Evolutionary conservation across 2,113 vertebrate species (phyloP), one percentile per base, ranked within the genome.

Genomic region (Sarotherodon lohbergeri): DNA sequence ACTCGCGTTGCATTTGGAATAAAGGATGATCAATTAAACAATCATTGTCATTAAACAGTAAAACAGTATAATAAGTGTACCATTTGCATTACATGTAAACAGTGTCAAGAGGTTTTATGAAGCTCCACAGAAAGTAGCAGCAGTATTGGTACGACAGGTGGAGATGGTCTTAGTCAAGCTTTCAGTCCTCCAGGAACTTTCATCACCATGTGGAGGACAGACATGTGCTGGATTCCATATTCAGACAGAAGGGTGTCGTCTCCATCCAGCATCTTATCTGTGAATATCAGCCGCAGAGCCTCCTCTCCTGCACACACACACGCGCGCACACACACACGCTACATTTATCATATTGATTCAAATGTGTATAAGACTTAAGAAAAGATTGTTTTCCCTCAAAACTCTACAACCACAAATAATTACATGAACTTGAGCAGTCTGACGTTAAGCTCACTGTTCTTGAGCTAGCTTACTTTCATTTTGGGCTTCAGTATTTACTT

Each of bases 181-280:
- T 2, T 3, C 32, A 46, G 36, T 41, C 95, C 95, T 54, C 95
- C 95, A 9, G 88, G 88, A 54, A 96, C 66, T 19, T 1, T 90
- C 2, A 96, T 0, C 10, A 93, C 88, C 41, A 95, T 3, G 0
- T 83, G 82, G 81, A 95, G 55, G 24, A 84, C 16, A 0, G 95
- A 95, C 90, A 80, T 52, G 90, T 94, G 57, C 76, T 95, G 93
- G 78, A 95, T 76, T 7, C 94, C 93, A 32, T 90, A 94, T 0
- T 5, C n/a, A 5, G 90, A 88, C 80, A 95, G 86, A 46, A 32
- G 29, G 2, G 4, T 4, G 0, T 7, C 1, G 27, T 94, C 89
- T 2, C 63, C 88, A 1, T 91, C 93, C 66, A 96, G 84, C 8
- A 5, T 2, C 16, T 92, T 90, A 55, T 86, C 55, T 2, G 94